These are phyloP conservation scores for Machaerirhynchus nigripectus DNA, from an alignment of 2,113 vertebrate genomes.

Conservation along the genomic window DNA sequence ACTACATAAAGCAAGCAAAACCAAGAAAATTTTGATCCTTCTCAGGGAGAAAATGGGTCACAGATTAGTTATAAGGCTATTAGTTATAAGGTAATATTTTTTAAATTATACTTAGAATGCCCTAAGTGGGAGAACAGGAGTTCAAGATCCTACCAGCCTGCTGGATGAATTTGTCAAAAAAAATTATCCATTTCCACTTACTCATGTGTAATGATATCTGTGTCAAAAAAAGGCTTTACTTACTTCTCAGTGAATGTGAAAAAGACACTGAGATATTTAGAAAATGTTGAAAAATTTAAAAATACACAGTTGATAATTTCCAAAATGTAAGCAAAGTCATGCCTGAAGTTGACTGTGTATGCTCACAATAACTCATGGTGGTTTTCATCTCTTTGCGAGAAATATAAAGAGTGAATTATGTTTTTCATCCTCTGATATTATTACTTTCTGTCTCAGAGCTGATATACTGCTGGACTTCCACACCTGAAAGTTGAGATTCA, in stretches of 20 bases:
- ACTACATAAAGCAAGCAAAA: neutral
- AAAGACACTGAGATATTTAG: neutral
- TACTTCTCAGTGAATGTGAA: neutral
- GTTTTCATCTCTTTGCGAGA: neutral
- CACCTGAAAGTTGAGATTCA: neutral
- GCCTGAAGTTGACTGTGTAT: neutral
- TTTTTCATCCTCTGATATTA: neutral
- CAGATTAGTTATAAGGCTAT: neutral
- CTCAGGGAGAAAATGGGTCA: neutral
- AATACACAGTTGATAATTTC: neutral
- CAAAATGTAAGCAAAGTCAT: neutral
- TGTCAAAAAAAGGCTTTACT: neutral
- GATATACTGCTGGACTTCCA: neutral
- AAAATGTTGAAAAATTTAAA: neutral
- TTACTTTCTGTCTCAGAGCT: neutral
- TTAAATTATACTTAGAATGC: neutral
- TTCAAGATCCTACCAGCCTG: neutral
- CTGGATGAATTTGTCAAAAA: neutral
- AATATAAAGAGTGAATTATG: neutral
- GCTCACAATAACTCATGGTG: neutral
- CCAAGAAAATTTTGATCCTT: neutral
- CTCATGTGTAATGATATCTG: neutral
- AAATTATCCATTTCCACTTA: neutral
- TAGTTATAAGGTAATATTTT: neutral
- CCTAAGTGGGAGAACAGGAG: neutral